Base-by-base conservation (phyloP, 2,888 invertebrate genomes). In the Vesta saturnalis region DNA sequence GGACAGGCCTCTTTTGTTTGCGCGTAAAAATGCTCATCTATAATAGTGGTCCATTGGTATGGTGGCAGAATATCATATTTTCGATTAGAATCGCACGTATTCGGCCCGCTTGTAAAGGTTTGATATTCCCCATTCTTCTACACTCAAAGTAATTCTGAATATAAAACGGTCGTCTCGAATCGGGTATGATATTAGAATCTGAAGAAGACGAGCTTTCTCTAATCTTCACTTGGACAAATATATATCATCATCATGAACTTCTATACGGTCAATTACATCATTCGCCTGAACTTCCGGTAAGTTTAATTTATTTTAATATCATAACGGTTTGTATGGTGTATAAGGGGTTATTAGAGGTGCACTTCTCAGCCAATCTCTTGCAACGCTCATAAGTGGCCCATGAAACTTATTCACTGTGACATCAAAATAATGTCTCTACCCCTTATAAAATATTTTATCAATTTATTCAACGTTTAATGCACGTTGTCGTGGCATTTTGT, bases 141-240 rank as follows among this genome's bases (percentile, higher is more conserved):
- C n/a, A n/a, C n/a, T n/a, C n/a, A n/a, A n/a, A n/a, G n/a, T 60
- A 0, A 60, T 60, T 47, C 46, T 46, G 18, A 60, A 60, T 14
- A n/a, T 14, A 46, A 46, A 14, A 46, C 15, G 46, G 15, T 46
- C 46, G n/a, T 46, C 46, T n/a, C n/a, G n/a, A 15, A 14, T 46
- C 46, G 3, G 19, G 4, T 12, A 16, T 52, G 52, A 10, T 19
- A 52, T 52, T 23, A 23, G 23, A 23, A 23, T 23, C 23, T 23
- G 23, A 23, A 23, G 23, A 23, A 23, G 23, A 23, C 23, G 23
- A 23, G 3, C 3, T 8, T 23, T 23, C 23, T 23, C 3, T 23
- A 23, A 5, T 8, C 8, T 23, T 8, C 3, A 5, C 8, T 23
- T 3, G 23, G 8, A 3, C 3, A 23, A 23, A 5, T 23, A 23